A percentile compares a stretch with the other conserved stretches of the same genome.
Conservation (phyloP, 2,888 invertebrate genomes). For the Homarus gammarus region DNA sequence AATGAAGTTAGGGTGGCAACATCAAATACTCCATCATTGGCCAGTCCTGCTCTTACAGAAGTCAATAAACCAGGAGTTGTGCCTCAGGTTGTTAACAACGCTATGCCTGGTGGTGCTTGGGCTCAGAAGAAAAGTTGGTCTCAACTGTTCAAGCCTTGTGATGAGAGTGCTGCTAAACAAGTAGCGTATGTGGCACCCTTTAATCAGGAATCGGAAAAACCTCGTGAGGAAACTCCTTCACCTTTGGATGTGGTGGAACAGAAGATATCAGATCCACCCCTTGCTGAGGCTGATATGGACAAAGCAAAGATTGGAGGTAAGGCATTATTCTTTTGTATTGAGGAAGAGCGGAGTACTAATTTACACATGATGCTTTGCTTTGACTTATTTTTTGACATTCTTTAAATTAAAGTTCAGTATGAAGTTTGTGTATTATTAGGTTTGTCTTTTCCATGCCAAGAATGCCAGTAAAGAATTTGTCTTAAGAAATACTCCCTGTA, state of each 20-base stretch:
- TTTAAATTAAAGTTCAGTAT: no score
- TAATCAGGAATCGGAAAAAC: slow-evolving; percentile 60
- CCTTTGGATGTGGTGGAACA: not conserved
- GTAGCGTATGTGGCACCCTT: slow-evolving; percentile 73
- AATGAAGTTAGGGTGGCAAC: slow-evolving; percentile 8
- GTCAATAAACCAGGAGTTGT: slow-evolving; percentile 27
- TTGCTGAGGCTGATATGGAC: slow-evolving; percentile 63
- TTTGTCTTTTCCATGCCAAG: no score
- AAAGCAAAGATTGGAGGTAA: slow-evolving; percentile 74
- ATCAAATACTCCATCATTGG: slow-evolving; percentile 16
- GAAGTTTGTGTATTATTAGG: no score
- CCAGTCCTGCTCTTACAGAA: slow-evolving; percentile 34
- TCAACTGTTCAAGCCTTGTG: slow-evolving; percentile 66
- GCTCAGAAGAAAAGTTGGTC: slow-evolving; percentile 75
- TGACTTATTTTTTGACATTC: no score
- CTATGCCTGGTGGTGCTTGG: slow-evolving; percentile 68
- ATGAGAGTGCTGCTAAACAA: slow-evolving; percentile 62
- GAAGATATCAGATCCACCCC: slow-evolving; percentile 19
- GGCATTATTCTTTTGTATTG: slow-evolving; percentile 2
- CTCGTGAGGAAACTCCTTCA: slow-evolving; percentile 14
- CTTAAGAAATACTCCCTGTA: no score
- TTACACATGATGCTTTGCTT: no score
- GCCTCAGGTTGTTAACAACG: slow-evolving; percentile 21
- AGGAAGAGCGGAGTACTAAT: not conserved
- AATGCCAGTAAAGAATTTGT: no score